A percentile compares a stretch with the other conserved stretches of the same genome.
phyloP scores from a whole-genome alignment of 2,888 invertebrate species.

The Pedicia rivosa region DNA sequence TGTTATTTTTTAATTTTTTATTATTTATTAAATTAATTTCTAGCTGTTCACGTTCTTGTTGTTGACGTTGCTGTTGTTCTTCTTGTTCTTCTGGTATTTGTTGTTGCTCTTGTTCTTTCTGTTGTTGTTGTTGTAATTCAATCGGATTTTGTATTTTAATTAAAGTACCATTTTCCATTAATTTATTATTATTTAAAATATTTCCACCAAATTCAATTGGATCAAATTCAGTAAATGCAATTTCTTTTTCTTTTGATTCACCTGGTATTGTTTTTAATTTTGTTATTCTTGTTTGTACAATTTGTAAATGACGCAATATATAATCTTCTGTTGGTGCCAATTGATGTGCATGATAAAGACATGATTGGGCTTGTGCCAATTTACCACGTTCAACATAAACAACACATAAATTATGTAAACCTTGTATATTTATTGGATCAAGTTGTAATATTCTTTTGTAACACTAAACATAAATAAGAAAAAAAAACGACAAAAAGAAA shows the following conservation, averaged over 20 bases:
- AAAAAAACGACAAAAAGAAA: conserved; percentile 2
- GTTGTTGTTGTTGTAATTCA: background rate
- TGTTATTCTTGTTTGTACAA: conserved; percentile 56
- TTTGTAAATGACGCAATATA: conserved; percentile 75
- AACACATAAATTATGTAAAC: conserved; percentile 89
- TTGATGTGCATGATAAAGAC: conserved; percentile 61
- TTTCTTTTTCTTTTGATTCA: conserved; percentile 21
- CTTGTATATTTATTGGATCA: conserved; percentile 86
- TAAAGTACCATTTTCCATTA: background rate
- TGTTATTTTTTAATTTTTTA: background rate
- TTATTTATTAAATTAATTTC: conserved; percentile 1
- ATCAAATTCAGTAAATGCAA: conserved; percentile 27
- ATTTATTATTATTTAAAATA: background rate
- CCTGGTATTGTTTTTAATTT: conserved; percentile 24
- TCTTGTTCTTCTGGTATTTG: background rate
- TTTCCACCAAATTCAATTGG: conserved; percentile 22
- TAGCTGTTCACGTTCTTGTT: background rate
- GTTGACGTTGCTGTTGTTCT: background rate
- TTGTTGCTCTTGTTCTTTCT: background rate
- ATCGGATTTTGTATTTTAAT: conserved; percentile 4
- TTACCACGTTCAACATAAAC: conserved; percentile 87
- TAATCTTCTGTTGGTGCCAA: conserved; percentile 85
- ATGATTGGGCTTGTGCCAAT: conserved; percentile 68
- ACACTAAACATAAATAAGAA: conserved; percentile 41
- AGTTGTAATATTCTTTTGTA: conserved; percentile 74